Base-by-base conservation (phyloP, 2,888 invertebrate genomes). In the Callimorpha dominula region DNA sequence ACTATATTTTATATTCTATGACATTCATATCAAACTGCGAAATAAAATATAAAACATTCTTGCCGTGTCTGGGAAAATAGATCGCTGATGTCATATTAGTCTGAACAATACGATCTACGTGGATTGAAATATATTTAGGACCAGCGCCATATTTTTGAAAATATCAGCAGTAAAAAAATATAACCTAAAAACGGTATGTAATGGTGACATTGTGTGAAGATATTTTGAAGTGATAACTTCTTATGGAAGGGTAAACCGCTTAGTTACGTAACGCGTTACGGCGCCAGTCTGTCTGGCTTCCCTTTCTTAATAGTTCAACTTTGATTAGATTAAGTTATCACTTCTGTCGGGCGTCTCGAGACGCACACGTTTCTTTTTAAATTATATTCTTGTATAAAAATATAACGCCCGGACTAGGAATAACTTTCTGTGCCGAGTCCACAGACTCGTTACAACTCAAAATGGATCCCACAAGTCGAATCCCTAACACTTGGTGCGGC, bases 1-100 rank as follows among this genome's bases (percentile, higher is more conserved):
- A 11, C 54, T 60, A 57, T 68, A 60, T 67, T 54, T 67, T 68
- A 8, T 46, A 68, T 60, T 57, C 46, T 67, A 12, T 67, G 68
- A 42, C 60, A 68, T 68, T 46, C 68, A 46, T 57, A 68, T 68
- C 57, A 68, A 60, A 57, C 12, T 42, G 54, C 14, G 67, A 12
- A 54, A 68, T 60, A 68, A 60, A 68, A 68, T 60, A 46, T 57
- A 68, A 46, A 57, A 60, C 31, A 14, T 60, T 60, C 31, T 60
- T 31, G 31, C 31, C 31, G 60, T 60, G 60, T 60, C 60, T 49
- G 46, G n/a, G 64, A 65, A 46, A 65, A 65, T 43, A 65, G 46
- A 65, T 20, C 43, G 46, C 64, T 46, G n/a, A 46, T 46, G 64
- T 65, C n/a, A 65, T 65, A 65, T 65, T 46, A n/a, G 43, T 46